phyloP scores from a whole-genome alignment of 2,113 vertebrate genomes.

The Rhabdornis inornatus region DNA sequence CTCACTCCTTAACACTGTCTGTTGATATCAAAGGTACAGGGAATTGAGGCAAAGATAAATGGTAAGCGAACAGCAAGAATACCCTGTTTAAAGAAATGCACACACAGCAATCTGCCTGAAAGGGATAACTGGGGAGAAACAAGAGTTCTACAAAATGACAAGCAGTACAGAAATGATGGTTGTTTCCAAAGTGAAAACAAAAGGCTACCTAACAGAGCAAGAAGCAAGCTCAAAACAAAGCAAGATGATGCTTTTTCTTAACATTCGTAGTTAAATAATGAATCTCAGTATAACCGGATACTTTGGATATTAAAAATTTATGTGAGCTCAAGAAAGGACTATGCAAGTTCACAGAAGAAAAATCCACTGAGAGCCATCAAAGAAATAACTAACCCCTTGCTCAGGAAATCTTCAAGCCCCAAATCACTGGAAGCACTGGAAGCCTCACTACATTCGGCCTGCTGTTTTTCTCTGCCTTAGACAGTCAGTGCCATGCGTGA shows the following conservation, averaged over 20 bases:
- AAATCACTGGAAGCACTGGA: neutral
- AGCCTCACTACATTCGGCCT: neutral
- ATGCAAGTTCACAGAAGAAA: slow-evolving; percentile 10
- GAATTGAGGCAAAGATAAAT: neutral
- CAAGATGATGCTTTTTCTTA: neutral
- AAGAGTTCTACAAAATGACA: neutral
- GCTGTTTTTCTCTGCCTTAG: neutral
- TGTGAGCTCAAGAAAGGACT: neutral
- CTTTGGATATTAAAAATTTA: neutral
- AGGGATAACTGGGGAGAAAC: neutral
- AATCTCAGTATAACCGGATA: neutral
- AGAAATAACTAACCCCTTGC: neutral
- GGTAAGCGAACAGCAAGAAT: neutral
- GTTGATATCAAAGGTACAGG: neutral
- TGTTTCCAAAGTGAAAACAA: neutral
- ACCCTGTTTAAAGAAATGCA: neutral
- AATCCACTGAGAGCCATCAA: neutral
- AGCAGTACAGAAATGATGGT: neutral
- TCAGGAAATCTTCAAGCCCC: slow-evolving; percentile 3
- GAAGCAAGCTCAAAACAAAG: neutral
- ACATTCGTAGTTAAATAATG: neutral
- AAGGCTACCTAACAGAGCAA: neutral
- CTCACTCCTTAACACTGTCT: neutral
- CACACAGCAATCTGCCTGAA: neutral
- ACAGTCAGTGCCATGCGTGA: fast-evolving